Conservation (phyloP, 2,888 invertebrate genomes). For the Cacoxenus indagator region DNA sequence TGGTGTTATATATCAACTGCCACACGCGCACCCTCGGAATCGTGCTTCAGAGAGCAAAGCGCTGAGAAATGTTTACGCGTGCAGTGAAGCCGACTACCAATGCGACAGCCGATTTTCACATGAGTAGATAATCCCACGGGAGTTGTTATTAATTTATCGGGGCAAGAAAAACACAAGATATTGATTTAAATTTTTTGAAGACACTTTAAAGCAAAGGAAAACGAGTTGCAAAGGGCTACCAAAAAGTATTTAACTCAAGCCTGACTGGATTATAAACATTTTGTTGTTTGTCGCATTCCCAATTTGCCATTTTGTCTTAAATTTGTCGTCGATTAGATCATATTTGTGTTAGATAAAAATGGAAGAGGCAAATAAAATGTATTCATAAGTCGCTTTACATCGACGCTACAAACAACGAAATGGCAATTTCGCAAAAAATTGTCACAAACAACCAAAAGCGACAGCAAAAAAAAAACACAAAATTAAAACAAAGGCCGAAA, state of each 20-base stretch:
- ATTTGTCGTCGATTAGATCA: too few relatives aligned
- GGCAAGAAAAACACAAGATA: neutral
- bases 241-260: neutral
- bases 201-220: neutral
- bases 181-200: neutral
- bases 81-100: too few relatives aligned
- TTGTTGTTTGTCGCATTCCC: neutral
- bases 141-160: neutral
- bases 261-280: neutral
- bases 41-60: slow-evolving; percentile 55
- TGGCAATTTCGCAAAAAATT: slow-evolving; percentile 62
- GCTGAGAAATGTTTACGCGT: slow-evolving; percentile 64
- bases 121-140: neutral
- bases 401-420: slow-evolving; percentile 56
- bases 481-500: too few relatives aligned
- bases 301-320: too few relatives aligned
- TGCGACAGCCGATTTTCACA: neutral
- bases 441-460: slow-evolving; percentile 44
- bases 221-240: neutral
- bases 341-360: neutral
- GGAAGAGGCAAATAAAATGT: slow-evolving; percentile 38
- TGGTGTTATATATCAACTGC: slow-evolving; percentile 33
- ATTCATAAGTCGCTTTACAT: slow-evolving; percentile 59
- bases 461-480: slow-evolving; percentile 9
- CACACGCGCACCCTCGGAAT: slow-evolving; percentile 45